Evolutionary conservation across 2,113 vertebrate genomes (phyloP).

Genomic region (Oreochromis spilurus): DNA sequence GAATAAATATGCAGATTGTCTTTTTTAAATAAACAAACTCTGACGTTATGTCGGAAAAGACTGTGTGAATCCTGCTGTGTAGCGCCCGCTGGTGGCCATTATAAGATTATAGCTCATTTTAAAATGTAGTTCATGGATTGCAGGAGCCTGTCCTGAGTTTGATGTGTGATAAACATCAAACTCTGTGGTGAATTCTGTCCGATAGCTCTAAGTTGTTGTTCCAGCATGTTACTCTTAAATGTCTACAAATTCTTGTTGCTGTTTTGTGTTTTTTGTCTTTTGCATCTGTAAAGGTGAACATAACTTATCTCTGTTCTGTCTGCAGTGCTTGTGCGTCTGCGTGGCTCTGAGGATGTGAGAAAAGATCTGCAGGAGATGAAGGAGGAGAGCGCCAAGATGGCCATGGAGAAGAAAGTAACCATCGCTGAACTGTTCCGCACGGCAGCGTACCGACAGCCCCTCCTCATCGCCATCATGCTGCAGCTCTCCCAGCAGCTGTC

Average conservation of each 20-base stretch:
- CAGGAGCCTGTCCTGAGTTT: background rate
- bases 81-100: background rate
- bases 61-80: background rate
- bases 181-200: background rate
- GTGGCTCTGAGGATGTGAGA: slow-evolving; percentile 80
- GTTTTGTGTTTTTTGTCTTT: background rate
- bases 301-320: accelerated
- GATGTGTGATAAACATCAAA: background rate
- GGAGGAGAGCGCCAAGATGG: slow-evolving; percentile 88
- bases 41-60: accelerated
- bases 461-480: slow-evolving; percentile 85
- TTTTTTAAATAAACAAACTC: background rate
- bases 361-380: slow-evolving; percentile 93
- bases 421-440: slow-evolving; percentile 85
- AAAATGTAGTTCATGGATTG: background rate
- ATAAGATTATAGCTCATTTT: background rate
- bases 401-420: slow-evolving; percentile 85
- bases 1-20: background rate
- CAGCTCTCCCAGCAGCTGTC: slow-evolving; percentile 97
- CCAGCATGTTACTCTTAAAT: background rate
- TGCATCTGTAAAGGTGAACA: background rate
- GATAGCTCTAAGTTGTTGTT: background rate
- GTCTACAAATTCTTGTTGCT: accelerated
- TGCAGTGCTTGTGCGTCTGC: slow-evolving; percentile 83
- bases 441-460: slow-evolving; percentile 80